These are phyloP conservation scores for Acronicta leporina DNA, from an alignment of 2,888 invertebrate species.

Conservation along the genomic window DNA sequence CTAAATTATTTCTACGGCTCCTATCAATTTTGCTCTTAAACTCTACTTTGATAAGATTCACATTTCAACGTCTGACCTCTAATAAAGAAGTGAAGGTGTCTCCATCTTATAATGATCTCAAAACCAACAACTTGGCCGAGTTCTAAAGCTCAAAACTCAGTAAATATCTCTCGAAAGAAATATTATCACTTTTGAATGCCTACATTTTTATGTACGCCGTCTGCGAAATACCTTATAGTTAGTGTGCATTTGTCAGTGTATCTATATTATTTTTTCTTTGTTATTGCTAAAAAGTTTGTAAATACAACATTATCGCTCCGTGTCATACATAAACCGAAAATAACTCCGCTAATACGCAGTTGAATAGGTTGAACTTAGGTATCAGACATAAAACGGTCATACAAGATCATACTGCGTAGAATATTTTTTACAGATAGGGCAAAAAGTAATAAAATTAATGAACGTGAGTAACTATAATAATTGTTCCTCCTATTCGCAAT, in stretches of 20 bases:
- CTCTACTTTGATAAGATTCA: constrained; percentile 35
- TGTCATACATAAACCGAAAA: constrained; percentile 26
- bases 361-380: constrained; percentile 53
- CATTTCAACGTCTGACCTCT: constrained; percentile 14
- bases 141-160: constrained; percentile 21
- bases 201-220: background rate
- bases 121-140: constrained; percentile 39
- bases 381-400: constrained; percentile 44
- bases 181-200: background rate
- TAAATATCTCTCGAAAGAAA: constrained; percentile 18
- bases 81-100: constrained; percentile 27
- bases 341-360: constrained; percentile 49
- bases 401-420: constrained; percentile 33
- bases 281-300: constrained; percentile 17
- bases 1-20: constrained; percentile 54
- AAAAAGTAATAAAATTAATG: constrained; percentile 22
- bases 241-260: background rate
- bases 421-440: constrained; percentile 41
- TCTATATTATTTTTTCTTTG: constrained; percentile 10
- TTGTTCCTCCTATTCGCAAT: constrained; percentile 10
- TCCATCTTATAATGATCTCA: constrained; percentile 32
- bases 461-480: constrained; percentile 29
- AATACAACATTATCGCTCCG: constrained; percentile 24
- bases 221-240: background rate
- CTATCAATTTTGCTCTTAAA: constrained; percentile 62